Evolutionary conservation across 2,888 invertebrate genomes (phyloP).

Genomic region (Ophioninae sp.): DNA sequence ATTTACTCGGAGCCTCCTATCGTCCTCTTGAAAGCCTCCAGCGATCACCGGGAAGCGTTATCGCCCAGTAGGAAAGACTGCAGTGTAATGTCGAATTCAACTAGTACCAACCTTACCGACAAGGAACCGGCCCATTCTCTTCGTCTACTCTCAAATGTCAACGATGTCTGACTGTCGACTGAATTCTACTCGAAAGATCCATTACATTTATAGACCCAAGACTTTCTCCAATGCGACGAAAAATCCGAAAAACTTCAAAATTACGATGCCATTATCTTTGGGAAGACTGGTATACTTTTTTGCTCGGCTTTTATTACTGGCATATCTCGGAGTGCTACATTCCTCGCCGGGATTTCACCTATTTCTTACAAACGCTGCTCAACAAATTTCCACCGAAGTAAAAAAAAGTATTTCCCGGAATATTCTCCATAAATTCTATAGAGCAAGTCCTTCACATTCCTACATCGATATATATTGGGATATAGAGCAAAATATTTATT

Average conservation of each 20-base stretch:
- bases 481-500: background rate
- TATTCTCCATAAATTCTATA: conserved; percentile 36
- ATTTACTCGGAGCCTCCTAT: no score
- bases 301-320: conserved; percentile 41
- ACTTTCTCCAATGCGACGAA: conserved; percentile 75
- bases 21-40: no score
- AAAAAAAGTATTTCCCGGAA: conserved; percentile 31
- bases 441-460: background rate
- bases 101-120: conserved; percentile 69
- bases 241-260: conserved; percentile 60
- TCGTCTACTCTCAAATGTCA: conserved; percentile 61
- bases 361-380: conserved; percentile 14
- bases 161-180: conserved; percentile 67
- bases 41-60: no score
- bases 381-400: conserved; percentile 8
- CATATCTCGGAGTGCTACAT: conserved; percentile 33
- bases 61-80: background rate
- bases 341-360: conserved; percentile 37
- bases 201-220: conserved; percentile 77
- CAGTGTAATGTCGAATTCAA: background rate
- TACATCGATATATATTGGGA: background rate
- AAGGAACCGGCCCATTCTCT: conserved; percentile 68
- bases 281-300: conserved; percentile 51
- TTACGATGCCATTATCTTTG: conserved; percentile 50
- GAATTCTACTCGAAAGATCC: conserved; percentile 69